Conservation (phyloP, 2,888 invertebrate genomes). For the Drosophila algonquin region DNA sequence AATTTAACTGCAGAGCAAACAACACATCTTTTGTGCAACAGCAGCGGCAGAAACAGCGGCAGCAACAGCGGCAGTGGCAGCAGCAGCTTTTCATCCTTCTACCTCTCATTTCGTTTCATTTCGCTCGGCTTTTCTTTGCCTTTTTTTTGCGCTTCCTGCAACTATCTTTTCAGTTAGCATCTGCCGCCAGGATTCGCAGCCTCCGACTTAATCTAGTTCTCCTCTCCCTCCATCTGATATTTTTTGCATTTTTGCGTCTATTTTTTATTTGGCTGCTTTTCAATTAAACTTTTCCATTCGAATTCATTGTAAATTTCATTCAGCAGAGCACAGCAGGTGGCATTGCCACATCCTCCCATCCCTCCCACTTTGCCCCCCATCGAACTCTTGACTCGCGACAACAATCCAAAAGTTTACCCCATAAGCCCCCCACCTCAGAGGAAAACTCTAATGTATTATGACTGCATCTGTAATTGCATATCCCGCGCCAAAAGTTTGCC, state of each 20-base stretch:
- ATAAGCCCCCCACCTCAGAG: neutral
- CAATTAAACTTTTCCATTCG: slow-evolving; percentile 74
- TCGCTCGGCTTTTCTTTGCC: neutral
- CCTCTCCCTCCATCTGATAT: neutral
- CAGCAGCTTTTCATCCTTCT: neutral
- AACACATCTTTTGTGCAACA: slow-evolving; percentile 75
- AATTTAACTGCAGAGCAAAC: slow-evolving; percentile 72
- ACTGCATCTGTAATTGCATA: neutral
- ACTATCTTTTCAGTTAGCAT: slow-evolving; percentile 50
- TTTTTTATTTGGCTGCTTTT: slow-evolving; percentile 48
- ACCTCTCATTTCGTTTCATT: slow-evolving; percentile 7
- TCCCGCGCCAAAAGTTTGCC: neutral
- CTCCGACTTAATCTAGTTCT: neutral
- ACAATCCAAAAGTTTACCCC: neutral
- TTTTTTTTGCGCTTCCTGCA: slow-evolving; percentile 9
- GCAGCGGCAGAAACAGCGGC: neutral
- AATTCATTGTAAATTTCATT: slow-evolving; percentile 47
- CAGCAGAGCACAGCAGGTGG: neutral
- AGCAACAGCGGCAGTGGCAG: too few species aligned
- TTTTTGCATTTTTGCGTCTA: neutral
- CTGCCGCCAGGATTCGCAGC: slow-evolving; percentile 33
- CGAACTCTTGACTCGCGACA: slow-evolving; percentile 1
- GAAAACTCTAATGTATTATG: neutral
- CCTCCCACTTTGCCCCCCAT: neutral
- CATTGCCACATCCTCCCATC: neutral